These are phyloP conservation scores for Pogonognathellus flavescens DNA, from an alignment of 1,140 invertebrate species.

Conservation along the genomic window DNA sequence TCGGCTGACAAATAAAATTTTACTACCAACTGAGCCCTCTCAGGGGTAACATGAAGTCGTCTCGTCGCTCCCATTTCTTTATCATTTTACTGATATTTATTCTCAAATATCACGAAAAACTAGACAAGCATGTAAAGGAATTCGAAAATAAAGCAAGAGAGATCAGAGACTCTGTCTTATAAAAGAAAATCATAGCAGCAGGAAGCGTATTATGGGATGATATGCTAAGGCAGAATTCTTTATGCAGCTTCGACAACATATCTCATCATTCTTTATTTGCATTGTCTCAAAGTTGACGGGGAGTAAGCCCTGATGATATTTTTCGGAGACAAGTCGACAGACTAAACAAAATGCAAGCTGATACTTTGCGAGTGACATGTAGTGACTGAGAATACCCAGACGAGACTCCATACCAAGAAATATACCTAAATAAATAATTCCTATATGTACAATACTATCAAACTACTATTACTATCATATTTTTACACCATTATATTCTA, in stretches of 20 bases:
- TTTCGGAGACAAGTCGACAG: constrained; percentile 41
- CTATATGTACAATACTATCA: too few relatives aligned
- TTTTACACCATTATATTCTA: too few relatives aligned
- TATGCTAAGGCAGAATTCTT: neutral
- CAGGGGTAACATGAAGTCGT: constrained; percentile 4
- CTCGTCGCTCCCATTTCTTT: constrained; percentile 7
- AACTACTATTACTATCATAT: too few relatives aligned
- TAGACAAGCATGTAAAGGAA: constrained; percentile 7
- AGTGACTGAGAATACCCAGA: constrained; percentile 20
- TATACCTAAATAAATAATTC: too few relatives aligned
- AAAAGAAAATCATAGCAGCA: neutral
- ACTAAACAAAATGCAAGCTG: constrained; percentile 48
- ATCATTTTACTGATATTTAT: constrained; percentile 17
- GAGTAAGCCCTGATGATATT: constrained; percentile 46
- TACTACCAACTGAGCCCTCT: neutral
- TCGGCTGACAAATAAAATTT: neutral
- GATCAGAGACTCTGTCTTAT: neutral
- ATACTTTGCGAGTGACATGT: constrained; percentile 34
- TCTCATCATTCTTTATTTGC: constrained; percentile 50
- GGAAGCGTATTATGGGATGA: neutral
- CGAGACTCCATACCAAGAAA: neutral
- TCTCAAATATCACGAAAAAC: constrained; percentile 3
- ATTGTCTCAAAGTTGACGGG: constrained; percentile 46
- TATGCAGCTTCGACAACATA: constrained; percentile 46
- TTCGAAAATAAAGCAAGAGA: neutral